phyloP scores from a whole-genome alignment of 2,888 invertebrate species.

The Lordiphosa andalusiaca region DNA sequence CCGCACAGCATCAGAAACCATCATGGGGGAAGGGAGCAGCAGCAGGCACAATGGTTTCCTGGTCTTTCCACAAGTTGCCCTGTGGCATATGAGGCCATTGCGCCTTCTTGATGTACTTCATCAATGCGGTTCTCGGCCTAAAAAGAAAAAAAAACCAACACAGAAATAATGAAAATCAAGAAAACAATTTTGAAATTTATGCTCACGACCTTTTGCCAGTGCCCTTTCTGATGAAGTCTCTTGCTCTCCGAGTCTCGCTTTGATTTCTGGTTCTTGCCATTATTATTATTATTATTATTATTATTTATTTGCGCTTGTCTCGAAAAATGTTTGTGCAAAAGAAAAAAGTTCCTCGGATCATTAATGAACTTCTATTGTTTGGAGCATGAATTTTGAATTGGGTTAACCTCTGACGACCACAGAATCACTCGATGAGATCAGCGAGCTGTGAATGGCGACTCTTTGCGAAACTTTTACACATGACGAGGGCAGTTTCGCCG shows the following conservation, averaged over 20 bases:
- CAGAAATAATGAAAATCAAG: conserved; percentile 29
- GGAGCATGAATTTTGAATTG: conserved; percentile 25
- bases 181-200: conserved; percentile 69
- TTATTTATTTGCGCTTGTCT: conserved; percentile 27
- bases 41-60: conserved; percentile 17
- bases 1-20: conserved; percentile 63
- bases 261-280: conserved; percentile 8
- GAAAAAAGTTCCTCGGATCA: conserved; percentile 28
- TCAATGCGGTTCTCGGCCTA: conserved; percentile 45
- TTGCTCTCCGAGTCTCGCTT: conserved; percentile 4
- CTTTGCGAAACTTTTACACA: too few relatives aligned
- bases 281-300: conserved; percentile 26
- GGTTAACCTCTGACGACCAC: conserved; percentile 35
- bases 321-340: conserved; percentile 14
- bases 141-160: too few relatives aligned
- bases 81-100: conserved; percentile 66
- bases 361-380: conserved; percentile 46
- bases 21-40: conserved; percentile 12
- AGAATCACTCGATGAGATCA: conserved; percentile 30
- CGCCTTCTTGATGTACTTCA: conserved; percentile 47
- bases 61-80: conserved; percentile 55
- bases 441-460: neutral
- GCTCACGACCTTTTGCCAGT: conserved; percentile 67
- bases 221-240: conserved; percentile 23
- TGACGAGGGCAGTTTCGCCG: neutral